Percentiles rank a stretch among this genome's conserved stretches.
Evolutionary conservation across 2,888 invertebrate genomes (phyloP).

Genomic region (Andricus quercusramuli): DNA sequence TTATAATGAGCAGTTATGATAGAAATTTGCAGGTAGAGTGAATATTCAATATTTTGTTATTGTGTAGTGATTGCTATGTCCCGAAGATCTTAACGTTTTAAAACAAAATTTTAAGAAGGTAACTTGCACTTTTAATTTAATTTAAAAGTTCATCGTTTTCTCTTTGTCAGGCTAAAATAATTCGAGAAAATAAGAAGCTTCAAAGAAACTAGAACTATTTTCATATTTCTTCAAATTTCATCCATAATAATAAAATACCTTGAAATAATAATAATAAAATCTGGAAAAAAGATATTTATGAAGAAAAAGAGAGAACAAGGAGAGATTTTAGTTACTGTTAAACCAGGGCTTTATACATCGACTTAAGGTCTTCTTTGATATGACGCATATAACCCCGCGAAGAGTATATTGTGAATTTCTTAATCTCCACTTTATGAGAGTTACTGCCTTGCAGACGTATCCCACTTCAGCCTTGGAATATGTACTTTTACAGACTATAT

Average conservation of each 20-base stretch:
- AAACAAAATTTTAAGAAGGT: too few species aligned
- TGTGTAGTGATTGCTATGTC: too few species aligned
- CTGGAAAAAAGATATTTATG: not conserved
- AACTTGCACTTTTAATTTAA: too few species aligned
- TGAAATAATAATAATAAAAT: not conserved
- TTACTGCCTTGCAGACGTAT: conserved; percentile 3
- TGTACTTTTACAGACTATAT: not conserved
- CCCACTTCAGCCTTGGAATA: not conserved
- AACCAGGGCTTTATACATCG: conserved; percentile 37
- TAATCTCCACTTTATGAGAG: conserved; percentile 40
- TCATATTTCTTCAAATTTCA: not conserved
- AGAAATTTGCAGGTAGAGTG: too few species aligned
- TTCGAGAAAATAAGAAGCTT: too few species aligned
- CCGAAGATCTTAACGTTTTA: too few species aligned
- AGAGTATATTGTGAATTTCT: conserved; percentile 47
- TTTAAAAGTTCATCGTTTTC: too few species aligned
- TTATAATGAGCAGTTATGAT: too few species aligned
- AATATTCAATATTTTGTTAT: too few species aligned
- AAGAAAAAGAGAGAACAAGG: not conserved
- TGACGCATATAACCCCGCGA: not conserved
- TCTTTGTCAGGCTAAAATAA: too few species aligned
- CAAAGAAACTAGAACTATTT: not conserved
- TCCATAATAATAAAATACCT: not conserved
- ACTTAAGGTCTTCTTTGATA: conserved; percentile 33
- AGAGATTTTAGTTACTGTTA: conserved; percentile 1